Base-by-base conservation (phyloP, 1,140 invertebrate species). In the Trichonephila clavipes region DNA sequence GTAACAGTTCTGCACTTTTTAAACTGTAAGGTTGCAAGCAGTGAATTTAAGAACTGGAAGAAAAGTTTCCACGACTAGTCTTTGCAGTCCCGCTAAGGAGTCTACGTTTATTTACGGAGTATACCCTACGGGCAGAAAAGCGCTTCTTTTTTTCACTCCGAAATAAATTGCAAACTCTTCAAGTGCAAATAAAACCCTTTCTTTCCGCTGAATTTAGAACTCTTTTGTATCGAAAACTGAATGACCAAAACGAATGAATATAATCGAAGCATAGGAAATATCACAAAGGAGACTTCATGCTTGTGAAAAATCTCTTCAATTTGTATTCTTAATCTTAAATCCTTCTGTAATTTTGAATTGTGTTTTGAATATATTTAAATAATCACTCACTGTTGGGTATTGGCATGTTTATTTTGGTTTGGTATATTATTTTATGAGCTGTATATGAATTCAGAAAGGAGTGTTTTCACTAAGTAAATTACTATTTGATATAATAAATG, bases 101-200 rank as follows among this genome's bases (percentile, higher is more conserved):
- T 21, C 58, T 77, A 77, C 72, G n/a, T 85, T 85, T 85, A 85
- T 85, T 85, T 85, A 59, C 82, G 51, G 24, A 51, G 82, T n/a
- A 85, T 24, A 21, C 82, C 82, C 82, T 24, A 24, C 21, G 58
- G 82, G 82, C n/a, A 51, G 12, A 34, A 59, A 58, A 51, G 82
- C 24, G 19, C 4, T 77, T 12, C 72, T 77, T 77, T 77, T 28
- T 85, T 85, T 85, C 82, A 58, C 58, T 44, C 16, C 10, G 51
- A 59, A 59, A 21, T 59, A 85, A 59, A 85, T 85, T 85, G 82
- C 82, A 85, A 85, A 85, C 82, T 85, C 58, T 85, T 85, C 82
- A 85, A 85, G 82, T 85, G 82, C 82, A 85, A 85, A 85, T 51
- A 51, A 51, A 51, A 58, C 19, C 82, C 44, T 85, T 85, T 85